Evolutionary conservation across 2,113 vertebrate species (phyloP), one percentile per base, ranked within the genome.

Genomic region (Trinectes maculatus): DNA sequence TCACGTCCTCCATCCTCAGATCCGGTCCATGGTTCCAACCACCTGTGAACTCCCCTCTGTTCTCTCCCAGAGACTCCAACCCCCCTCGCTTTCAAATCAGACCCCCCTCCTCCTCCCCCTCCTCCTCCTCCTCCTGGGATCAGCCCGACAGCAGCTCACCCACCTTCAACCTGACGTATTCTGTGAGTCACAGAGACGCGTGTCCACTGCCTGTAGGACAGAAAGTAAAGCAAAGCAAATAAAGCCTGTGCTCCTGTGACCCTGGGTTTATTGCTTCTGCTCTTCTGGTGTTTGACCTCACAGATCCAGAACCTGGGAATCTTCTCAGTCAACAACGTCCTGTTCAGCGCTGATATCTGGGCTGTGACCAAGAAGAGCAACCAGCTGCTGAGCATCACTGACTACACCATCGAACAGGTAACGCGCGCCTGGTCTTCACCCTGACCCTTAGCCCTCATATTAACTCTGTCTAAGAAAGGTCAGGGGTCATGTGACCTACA

Each of bases 241-340:
- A n/a, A n/a, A n/a, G n/a, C n/a, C n/a, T n/a, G n/a, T n/a, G n/a
- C n/a, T n/a, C n/a, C n/a, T 31, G 29, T 31, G 29, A 5, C 29
- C 8, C 29, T 31, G 29, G 29, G 29, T n/a, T n/a, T n/a, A 31
- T 31, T 31, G 4, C 29, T 21, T 43, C 8, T 19, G 21, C 21
- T 21, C 18, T 21, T 13, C 16, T n/a, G 12, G 37, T 40, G 37
- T 11, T 13, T 36, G 34, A 3, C 3, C 6, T 0, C 42, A 2
- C 91, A 98, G 97, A 87, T 98, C 36, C 95, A 96, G 80, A 99
- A 98, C 77, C 67, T 96, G 80, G 96, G 95, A 2, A 77, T 93
- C 19, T 97, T 97, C 79, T 80, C 94, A 0, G 82, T 98, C 25
- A 87, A 89, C 0, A 89, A 92, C 1, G 51, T 96, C 40, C 80